Percentiles rank a stretch among this genome's conserved stretches.
phyloP scores from a whole-genome alignment of 64 coral and sea anemone species.

The Cladopsammia gracilis region DNA sequence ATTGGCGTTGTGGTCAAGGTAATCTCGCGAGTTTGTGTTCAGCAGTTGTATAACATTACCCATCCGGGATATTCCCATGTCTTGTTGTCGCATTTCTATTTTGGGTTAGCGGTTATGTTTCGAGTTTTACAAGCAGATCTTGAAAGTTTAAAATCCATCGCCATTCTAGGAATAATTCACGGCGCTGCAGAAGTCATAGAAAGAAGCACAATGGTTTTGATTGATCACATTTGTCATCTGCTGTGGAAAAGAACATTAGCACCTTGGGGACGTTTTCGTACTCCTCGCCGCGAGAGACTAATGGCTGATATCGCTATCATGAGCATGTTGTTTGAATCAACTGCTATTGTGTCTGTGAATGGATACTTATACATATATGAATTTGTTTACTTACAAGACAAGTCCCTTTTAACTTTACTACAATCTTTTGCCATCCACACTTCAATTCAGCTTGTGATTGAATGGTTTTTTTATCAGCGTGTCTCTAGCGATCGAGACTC shows the following conservation, averaged over 20 bases:
- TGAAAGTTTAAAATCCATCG: background rate
- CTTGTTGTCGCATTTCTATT: background rate
- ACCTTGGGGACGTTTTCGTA: background rate
- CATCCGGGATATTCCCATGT: background rate
- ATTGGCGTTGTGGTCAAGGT: background rate
- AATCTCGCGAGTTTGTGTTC: background rate
- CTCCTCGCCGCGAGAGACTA: background rate
- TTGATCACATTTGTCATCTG: background rate
- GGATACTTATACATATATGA: conserved; percentile 1
- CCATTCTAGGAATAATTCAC: conserved; percentile 5
- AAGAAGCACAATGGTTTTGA: too few species aligned
- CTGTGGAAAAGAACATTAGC: background rate
- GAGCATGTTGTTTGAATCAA: conserved; percentile 16
- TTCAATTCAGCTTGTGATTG: background rate
- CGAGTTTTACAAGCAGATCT: background rate
- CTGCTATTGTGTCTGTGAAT: conserved; percentile 1
- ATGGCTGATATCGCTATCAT: background rate
- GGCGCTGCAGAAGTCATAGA: background rate
- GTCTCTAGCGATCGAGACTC: conserved; percentile 6
- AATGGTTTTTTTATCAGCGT: background rate
- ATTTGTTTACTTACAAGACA: background rate
- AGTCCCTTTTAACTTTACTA: too few species aligned
- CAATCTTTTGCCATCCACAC: too few species aligned
- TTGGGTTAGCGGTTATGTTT: background rate
- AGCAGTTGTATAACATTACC: background rate